Conservation (phyloP, 1,140 invertebrate genomes). For the Platyscapa corneri region DNA sequence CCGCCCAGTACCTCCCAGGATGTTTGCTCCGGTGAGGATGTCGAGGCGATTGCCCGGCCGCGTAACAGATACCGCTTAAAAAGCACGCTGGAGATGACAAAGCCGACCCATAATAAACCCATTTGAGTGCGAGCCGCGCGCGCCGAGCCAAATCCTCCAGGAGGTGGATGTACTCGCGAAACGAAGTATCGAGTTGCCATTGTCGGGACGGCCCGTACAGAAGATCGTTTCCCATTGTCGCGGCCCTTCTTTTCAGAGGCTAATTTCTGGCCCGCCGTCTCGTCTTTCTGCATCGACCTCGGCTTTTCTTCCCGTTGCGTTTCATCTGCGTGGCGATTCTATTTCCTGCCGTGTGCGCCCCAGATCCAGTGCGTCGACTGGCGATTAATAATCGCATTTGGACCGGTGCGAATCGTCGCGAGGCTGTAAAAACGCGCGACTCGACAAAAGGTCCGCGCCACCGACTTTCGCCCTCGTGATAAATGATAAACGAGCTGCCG, state of each 20-base stretch:
- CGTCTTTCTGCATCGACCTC: conserved; percentile 43
- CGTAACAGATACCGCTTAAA: conserved; percentile 25
- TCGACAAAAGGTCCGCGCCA: too few species aligned
- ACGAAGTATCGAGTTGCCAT: conserved; percentile 67
- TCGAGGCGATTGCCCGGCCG: background rate
- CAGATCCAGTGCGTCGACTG: background rate
- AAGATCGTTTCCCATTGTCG: conserved; percentile 27
- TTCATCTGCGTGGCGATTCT: background rate
- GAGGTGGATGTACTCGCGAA: conserved; percentile 52
- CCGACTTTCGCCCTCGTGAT: too few species aligned
- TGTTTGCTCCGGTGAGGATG: conserved; percentile 28
- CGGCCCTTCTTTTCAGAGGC: conserved; percentile 11
- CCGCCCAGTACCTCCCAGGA: conserved; percentile 54
- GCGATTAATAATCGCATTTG: too few species aligned
- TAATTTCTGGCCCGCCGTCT: conserved; percentile 43
- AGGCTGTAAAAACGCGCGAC: too few species aligned
- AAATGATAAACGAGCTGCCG: too few species aligned
- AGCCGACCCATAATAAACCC: conserved; percentile 3
- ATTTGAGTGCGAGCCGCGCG: background rate
- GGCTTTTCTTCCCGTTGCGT: conserved; percentile 17
- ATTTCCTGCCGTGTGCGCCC: background rate
- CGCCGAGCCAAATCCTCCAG: conserved; percentile 11
- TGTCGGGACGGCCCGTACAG: conserved; percentile 46
- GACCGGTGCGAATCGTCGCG: too few species aligned
- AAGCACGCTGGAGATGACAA: conserved; percentile 14